Percentiles rank a stretch among this genome's conserved stretches.
These are phyloP conservation scores for Pipa parva DNA, from an alignment of 2,113 vertebrate genomes.

Conservation along the genomic window DNA sequence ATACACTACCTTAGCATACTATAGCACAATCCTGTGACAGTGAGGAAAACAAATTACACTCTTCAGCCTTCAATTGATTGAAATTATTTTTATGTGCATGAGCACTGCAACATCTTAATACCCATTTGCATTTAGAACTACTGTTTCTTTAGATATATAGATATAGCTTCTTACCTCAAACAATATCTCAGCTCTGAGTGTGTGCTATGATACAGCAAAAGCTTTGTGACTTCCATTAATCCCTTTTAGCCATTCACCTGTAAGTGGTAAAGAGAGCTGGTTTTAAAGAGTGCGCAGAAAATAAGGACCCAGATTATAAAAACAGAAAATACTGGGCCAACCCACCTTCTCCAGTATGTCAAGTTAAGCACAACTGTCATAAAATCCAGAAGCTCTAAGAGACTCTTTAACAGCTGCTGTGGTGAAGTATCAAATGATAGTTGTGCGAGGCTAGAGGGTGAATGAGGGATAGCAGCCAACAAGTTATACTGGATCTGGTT, in stretches of 20 bases:
- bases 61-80: no score
- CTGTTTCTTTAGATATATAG: no score
- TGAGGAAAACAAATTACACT: not conserved
- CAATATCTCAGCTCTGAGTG: not conserved
- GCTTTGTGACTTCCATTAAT: conserved; percentile 2
- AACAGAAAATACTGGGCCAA: not conserved
- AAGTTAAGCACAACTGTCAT: conserved; percentile 17
- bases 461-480: not conserved
- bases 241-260: conserved; percentile 33
- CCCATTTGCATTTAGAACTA: no score
- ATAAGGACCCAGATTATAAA: not conserved
- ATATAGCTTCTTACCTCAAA: conserved; percentile 17
- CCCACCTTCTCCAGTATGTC: not conserved
- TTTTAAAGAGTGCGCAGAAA: not conserved
- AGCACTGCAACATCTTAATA: no score
- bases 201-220: not conserved
- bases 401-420: conserved; percentile 32
- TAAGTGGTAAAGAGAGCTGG: not conserved
- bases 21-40: no score
- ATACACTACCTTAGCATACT: no score
- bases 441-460: conserved; percentile 14
- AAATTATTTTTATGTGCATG: no score
- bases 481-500: not conserved
- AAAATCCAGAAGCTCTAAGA: not conserved
- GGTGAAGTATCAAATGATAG: conserved; percentile 37